Evolutionary conservation across 2,888 invertebrate species (phyloP), one percentile per base, ranked within the genome.

Genomic region (Cosmopolites sordidus): DNA sequence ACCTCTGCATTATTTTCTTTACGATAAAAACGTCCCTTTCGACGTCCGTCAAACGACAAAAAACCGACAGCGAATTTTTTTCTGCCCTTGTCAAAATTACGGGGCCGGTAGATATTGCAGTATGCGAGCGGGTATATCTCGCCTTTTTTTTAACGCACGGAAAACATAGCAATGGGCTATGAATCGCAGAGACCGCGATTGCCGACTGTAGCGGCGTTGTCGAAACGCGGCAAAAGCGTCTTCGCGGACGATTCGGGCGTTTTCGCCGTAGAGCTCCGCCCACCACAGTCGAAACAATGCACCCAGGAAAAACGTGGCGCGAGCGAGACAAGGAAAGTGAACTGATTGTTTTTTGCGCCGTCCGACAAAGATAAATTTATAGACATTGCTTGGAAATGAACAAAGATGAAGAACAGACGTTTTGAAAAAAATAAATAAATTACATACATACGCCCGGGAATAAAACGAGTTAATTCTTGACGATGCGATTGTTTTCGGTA

Each of bases 231-330:
- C 54, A 56, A 56, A 54, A 54, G 57, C 43, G 49, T 43, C 53
- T 58, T 65, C 65, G 63, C 59, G 59, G 30, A 14, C 17, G 46
- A 29, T 53, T 62, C 63, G 63, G 61, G 55, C 58, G 58, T 56
- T 18, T 53, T 60, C 64, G 64, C 58, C 44, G 12, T 16, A 5
- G 49, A 54, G 60, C 58, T 58, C 61, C 66, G 63, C 66, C 66
- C 54, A 58, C 55, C 48, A 52, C 54, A 53, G 55, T 48, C 56
- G 58, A 63, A 61, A 64, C 63, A 63, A 63, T 62, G 63, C 60
- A 49, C 49, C 48, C 43, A 58, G 58, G 48, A 39, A 22, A 22
- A 22, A 22, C 22, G 22, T 48, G 51, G 56, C 51, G 50, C 51
- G 51, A 53, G 61, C 46, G 60, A 53, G 56, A 51, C 59, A 62